A percentile compares a stretch with the other conserved stretches of the same genome.
These are phyloP conservation scores for Opisthocomus hoazin DNA, from an alignment of 2,113 vertebrate genomes.

Conservation along the genomic window DNA sequence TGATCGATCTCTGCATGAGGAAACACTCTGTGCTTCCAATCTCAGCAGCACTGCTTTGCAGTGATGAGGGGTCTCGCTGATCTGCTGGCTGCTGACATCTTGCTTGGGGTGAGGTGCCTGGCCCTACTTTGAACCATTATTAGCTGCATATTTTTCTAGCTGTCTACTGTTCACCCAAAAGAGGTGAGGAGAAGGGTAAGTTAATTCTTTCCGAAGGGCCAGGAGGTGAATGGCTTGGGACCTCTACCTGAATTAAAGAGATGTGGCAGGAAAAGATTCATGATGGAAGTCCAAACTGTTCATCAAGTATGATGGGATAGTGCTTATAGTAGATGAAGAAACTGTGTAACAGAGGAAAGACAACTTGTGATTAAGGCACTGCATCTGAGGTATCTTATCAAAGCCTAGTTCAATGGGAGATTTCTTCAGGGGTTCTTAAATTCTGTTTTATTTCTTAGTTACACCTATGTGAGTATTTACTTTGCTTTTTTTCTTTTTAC, in stretches of 20 bases:
- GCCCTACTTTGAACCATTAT: neutral
- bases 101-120: neutral
- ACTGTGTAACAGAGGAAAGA: neutral
- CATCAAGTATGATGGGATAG: neutral
- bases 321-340: neutral
- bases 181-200: neutral
- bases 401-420: neutral
- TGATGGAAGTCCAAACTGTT: neutral
- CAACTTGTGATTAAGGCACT: neutral
- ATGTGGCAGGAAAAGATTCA: neutral
- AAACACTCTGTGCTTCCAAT: neutral
- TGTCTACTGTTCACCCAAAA: neutral
- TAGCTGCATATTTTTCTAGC: neutral
- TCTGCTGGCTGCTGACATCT: neutral
- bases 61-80: neutral
- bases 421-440: neutral
- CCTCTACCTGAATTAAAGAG: neutral
- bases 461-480: neutral
- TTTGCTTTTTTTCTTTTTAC: neutral
- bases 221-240: neutral
- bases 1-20: neutral
- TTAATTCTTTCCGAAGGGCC: neutral
- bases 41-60: neutral
- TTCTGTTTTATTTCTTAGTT: neutral
- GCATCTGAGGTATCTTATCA: neutral